Evolutionary conservation across 2,888 invertebrate species (phyloP), one percentile per base, ranked within the genome.

Genomic region (Drosophila kanekoi): DNA sequence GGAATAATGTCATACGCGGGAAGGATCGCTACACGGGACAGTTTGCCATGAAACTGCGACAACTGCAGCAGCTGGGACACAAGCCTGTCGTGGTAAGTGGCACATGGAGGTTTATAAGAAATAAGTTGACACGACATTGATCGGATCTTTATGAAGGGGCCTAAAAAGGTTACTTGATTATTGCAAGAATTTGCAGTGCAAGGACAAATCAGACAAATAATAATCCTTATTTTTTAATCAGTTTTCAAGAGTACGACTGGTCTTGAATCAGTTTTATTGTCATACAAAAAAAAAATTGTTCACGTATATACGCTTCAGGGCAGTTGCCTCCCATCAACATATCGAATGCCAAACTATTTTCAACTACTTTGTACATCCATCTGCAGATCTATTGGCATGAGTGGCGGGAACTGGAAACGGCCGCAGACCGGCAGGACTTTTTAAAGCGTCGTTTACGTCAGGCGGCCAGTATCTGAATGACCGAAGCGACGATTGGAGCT

Each of bases 21-120:
- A 93, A 93, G 16, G 87, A 92, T 35, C 89, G 83, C 28, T 93
- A 94, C 9, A 93, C 94, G 41, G 96, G 96, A 11, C 92, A 93
- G 18, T 93, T 94, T 66, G 82, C 91, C n/a, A 92, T 94, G 87
- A 96, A 96, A 92, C 70, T 95, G 13, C 93, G 94, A 62, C 96
- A 96, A 81, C 92, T 97, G 16, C 88, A 92, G 76, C 89, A 93
- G 53, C 89, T 96, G 60, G 95, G 95, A 37, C 95, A 94, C 87
- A 92, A 92, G 85, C 93, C 94, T 10, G 91, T 93, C 62, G 81
- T 94, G 92, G 95, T 95, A 61, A 89, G 82, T 74, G 16, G 4
- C 8, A 28, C 28, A 8, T 2, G 8, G 2, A 0, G 28, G 2
- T 28, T 28, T 28, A 8, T 28, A 8, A n/a, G n/a, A n/a, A n/a